Evolutionary conservation across 1,140 invertebrate species (phyloP).

Genomic region (Bombus soroeensis): DNA sequence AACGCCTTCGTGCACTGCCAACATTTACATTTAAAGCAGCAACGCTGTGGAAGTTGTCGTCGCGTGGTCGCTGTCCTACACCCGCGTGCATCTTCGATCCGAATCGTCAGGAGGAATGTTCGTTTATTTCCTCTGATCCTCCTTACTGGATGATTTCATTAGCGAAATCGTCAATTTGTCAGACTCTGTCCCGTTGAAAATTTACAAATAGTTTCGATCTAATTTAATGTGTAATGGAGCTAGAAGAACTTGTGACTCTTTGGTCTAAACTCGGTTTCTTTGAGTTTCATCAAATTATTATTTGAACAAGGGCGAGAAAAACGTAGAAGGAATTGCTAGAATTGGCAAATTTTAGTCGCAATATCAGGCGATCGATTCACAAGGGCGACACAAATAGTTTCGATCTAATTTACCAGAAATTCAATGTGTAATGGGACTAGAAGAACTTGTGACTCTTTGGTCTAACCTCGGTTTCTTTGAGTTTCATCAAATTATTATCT

Average conservation of each 20-base stretch:
- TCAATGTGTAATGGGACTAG: no score
- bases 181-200: background rate
- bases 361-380: no score
- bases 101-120: background rate
- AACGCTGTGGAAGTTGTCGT: no score
- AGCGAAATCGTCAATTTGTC: background rate
- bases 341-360: no score
- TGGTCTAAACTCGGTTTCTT: no score
- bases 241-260: no score
- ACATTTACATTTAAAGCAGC: constrained; percentile 16
- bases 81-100: background rate
- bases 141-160: background rate
- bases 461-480: no score
- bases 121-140: background rate
- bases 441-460: no score
- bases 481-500: no score
- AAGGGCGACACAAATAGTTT: background rate
- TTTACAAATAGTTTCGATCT: background rate
- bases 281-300: no score
- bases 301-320: no score
- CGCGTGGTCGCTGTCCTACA: background rate
- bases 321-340: no score
- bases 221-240: background rate
- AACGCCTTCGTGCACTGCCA: background rate
- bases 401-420: background rate